phyloP scores from a whole-genome alignment of 2,797 vertebrate genomes.

The Parauchenoglanis punctatus region DNA sequence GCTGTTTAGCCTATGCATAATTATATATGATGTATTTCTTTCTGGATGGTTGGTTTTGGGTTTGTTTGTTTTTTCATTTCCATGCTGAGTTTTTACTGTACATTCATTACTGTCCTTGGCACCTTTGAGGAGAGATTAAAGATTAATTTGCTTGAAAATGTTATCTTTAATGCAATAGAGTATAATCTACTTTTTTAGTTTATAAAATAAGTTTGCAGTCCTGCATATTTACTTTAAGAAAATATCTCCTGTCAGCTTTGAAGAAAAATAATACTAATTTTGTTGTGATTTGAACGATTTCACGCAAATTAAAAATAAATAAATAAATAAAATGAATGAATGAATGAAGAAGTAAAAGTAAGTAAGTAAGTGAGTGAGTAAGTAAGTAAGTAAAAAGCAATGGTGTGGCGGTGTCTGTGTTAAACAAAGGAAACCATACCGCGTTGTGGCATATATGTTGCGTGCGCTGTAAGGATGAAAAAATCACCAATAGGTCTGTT shows the following conservation, averaged over 20 bases:
- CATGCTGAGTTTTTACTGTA: conserved; percentile 38
- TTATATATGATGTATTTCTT: conserved; percentile 57
- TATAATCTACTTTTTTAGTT: neutral
- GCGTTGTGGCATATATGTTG: neutral
- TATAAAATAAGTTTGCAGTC: neutral
- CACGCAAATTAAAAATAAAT: conserved; percentile 22
- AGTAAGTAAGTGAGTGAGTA: conserved; percentile 20
- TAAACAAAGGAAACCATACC: neutral
- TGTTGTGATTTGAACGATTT: conserved; percentile 54
- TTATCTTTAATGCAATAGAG: neutral
- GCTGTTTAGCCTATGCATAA: conserved; percentile 68
- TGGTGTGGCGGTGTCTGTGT: neutral
- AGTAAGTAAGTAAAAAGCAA: neutral
- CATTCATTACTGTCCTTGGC: conserved; percentile 27
- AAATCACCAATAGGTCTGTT: neutral
- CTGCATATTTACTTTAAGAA: conserved; percentile 34
- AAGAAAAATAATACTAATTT: conserved; percentile 40
- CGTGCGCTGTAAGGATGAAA: neutral
- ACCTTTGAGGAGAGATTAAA: neutral
- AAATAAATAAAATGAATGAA: neutral
- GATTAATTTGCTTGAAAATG: neutral
- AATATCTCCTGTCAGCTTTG: conserved; percentile 40
- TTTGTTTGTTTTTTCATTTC: conserved; percentile 56
- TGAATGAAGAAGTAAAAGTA: neutral
- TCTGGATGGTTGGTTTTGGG: neutral